Percentiles rank a stretch among this genome's conserved stretches.
These are phyloP conservation scores for Drosophila parvula DNA, from an alignment of 1,140 invertebrate species.

Conservation along the genomic window DNA sequence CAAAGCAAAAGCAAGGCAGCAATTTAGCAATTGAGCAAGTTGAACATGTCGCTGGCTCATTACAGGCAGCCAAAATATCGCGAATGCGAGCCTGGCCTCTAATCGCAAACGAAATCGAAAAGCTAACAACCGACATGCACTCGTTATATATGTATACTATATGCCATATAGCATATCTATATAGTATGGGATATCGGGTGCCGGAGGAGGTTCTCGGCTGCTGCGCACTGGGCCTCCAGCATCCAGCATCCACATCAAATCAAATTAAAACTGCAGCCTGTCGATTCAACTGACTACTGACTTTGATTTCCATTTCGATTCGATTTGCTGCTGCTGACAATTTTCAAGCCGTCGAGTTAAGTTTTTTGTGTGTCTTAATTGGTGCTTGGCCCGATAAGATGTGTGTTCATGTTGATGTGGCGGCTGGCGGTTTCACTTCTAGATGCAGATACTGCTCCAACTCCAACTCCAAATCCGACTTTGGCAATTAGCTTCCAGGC, in stretches of 20 bases:
- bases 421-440: constrained; percentile 32
- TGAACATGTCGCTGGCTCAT: constrained; percentile 56
- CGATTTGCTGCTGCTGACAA: constrained; percentile 47
- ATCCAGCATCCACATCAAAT: constrained; percentile 53
- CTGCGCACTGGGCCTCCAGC: not conserved
- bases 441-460: constrained; percentile 15
- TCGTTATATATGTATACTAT: not conserved
- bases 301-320: constrained; percentile 73
- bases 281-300: constrained; percentile 44
- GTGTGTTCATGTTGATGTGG: constrained; percentile 71
- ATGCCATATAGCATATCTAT: constrained; percentile 16
- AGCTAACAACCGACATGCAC: constrained; percentile 31
- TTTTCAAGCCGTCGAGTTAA: constrained; percentile 59
- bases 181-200: constrained; percentile 1
- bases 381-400: constrained; percentile 71
- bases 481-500: constrained; percentile 33
- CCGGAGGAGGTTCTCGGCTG: constrained; percentile 23
- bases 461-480: constrained; percentile 3
- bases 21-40: constrained; percentile 54
- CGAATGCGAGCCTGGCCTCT: constrained; percentile 37
- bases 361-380: constrained; percentile 76
- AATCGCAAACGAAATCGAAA: constrained; percentile 75
- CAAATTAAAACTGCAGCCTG: constrained; percentile 73
- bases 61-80: constrained; percentile 42
- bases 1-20: constrained; percentile 37